Evolutionary conservation across 2,888 invertebrate species (phyloP).

Genomic region (Limulus polyphemus): DNA sequence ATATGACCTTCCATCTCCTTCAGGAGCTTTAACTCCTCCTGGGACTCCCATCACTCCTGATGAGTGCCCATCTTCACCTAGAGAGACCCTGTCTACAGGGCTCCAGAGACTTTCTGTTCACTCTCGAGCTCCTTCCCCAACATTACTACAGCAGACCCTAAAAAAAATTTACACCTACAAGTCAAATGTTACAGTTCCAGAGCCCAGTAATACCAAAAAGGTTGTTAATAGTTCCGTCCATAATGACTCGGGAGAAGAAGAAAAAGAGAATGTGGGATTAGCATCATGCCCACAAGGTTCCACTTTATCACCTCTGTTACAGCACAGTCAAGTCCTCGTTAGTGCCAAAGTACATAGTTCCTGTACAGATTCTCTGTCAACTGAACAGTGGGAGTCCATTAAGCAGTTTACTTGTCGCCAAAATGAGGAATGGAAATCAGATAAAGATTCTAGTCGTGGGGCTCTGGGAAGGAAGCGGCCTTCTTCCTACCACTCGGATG

Average conservation of each 20-base stretch:
- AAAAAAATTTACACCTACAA: constrained; percentile 7
- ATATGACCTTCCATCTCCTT: constrained; percentile 59
- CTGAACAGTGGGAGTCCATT: too few species aligned
- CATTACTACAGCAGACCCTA: constrained; percentile 12
- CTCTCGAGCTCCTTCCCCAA: constrained; percentile 21
- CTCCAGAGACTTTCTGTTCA: not conserved
- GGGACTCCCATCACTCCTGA: constrained; percentile 29
- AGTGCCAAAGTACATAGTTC: too few species aligned
- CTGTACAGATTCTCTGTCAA: too few species aligned
- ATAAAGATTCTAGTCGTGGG: too few species aligned
- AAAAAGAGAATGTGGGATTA: too few species aligned
- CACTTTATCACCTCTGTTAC: too few species aligned
- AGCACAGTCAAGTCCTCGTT: too few species aligned
- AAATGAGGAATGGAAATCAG: too few species aligned
- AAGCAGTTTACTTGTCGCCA: too few species aligned
- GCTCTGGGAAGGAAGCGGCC: constrained; percentile 11
- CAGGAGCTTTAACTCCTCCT: constrained; percentile 31
- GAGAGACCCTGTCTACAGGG: not conserved
- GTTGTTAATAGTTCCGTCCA: constrained; percentile 19
- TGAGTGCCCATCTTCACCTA: not conserved
- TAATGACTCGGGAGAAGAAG: constrained; percentile 3
- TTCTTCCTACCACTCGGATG: constrained; percentile 19
- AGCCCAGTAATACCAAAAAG: constrained; percentile 8
- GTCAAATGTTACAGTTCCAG: constrained; percentile 6
- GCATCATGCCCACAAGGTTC: too few species aligned